These are phyloP conservation scores for Diarsia dahlii DNA, from an alignment of 2,888 invertebrate species.

Conservation along the genomic window DNA sequence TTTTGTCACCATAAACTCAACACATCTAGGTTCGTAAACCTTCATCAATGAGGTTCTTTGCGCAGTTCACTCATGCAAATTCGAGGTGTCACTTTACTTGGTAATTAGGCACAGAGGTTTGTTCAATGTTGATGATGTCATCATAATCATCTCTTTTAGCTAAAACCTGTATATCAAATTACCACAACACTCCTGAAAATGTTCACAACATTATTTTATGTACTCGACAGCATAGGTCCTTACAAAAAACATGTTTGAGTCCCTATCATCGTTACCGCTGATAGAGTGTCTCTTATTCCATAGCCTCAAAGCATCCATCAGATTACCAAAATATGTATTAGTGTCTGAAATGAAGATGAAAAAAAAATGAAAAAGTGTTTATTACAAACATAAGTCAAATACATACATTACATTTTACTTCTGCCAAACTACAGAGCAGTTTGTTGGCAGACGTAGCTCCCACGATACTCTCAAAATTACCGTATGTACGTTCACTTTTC, in stretches of 20 bases:
- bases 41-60: conserved; percentile 14
- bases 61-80: conserved; percentile 13
- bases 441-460: too few species aligned
- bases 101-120: not conserved
- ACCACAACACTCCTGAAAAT: not conserved
- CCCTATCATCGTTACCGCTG: not conserved
- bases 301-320: not conserved
- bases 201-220: not conserved
- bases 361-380: too few species aligned
- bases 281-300: not conserved
- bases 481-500: too few species aligned
- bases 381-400: too few species aligned
- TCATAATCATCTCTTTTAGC: not conserved
- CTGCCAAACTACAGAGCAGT: too few species aligned
- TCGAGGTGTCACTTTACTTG: conserved; percentile 17
- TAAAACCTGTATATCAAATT: too few species aligned
- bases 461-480: too few species aligned
- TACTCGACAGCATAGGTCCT: not conserved
- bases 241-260: not conserved
- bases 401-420: too few species aligned
- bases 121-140: not conserved
- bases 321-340: not conserved
- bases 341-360: too few species aligned
- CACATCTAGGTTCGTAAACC: not conserved
- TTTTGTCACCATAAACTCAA: not conserved